Percentiles rank a stretch among this genome's conserved stretches.
These are phyloP conservation scores for Girardia tigrina DNA, from an alignment of 2,888 invertebrate genomes.

Conservation along the genomic window DNA sequence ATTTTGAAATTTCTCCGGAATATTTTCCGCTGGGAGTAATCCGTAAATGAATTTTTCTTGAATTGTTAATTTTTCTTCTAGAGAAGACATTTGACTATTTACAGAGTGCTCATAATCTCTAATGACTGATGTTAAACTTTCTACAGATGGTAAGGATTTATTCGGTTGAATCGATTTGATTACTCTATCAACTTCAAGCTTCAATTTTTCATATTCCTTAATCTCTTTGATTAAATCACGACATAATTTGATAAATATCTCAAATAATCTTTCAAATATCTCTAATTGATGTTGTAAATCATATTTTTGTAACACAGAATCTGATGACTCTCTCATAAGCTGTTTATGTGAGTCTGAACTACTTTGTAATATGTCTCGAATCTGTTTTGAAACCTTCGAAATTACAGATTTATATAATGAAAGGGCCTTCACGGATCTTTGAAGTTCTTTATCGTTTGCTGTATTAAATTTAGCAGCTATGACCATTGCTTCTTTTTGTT, in stretches of 20 bases:
- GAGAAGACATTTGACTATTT: not conserved
- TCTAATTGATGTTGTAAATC: not conserved
- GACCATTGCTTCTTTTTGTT: not conserved
- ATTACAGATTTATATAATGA: not conserved
- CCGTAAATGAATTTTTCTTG: slow-evolving; percentile 7
- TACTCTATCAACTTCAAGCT: not conserved
- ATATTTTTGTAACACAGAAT: not conserved
- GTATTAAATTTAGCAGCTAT: not conserved
- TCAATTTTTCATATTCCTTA: not conserved
- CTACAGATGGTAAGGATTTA: not conserved
- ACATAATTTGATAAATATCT: not conserved
- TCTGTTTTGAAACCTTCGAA: not conserved
- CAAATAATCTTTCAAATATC: not conserved
- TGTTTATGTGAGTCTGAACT: not conserved
- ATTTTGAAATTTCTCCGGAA: not conserved
- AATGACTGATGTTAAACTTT: not conserved
- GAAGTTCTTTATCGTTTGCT: not conserved
- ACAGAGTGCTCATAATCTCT: not conserved
- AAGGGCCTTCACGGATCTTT: not conserved
- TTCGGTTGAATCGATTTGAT: not conserved
- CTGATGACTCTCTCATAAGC: not conserved
- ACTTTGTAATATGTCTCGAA: not conserved
- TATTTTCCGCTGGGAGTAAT: not conserved
- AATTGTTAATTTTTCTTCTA: not conserved
- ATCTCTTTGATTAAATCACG: not conserved